A percentile compares a stretch with the other conserved stretches of the same genome.
phyloP scores from a whole-genome alignment of 2,888 invertebrate genomes.

The Lithophane ornitopus region DNA sequence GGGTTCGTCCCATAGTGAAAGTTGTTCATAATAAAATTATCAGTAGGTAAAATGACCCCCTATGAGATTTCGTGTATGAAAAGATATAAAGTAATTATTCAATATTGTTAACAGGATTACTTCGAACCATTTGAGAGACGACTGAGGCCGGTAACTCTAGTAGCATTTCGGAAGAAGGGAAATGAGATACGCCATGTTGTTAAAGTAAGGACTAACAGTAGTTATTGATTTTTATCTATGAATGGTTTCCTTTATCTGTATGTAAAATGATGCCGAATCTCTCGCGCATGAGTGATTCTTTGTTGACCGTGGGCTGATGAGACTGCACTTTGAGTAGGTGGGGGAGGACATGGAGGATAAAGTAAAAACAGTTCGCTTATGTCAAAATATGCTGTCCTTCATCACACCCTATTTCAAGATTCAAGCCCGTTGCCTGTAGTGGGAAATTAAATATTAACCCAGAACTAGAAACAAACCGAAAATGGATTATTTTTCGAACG shows the following conservation, averaged over 20 bases:
- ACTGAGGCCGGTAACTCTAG: conserved; percentile 78
- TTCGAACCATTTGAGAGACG: conserved; percentile 83
- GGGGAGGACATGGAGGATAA: neutral
- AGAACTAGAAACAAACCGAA: neutral
- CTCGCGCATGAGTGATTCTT: neutral
- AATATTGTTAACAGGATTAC: conserved; percentile 65
- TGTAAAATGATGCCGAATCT: neutral
- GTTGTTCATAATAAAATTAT: too few relatives aligned
- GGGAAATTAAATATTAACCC: neutral
- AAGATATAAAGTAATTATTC: too few relatives aligned
- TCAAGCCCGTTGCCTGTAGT: neutral
- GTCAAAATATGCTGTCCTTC: neutral
- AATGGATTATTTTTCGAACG: neutral
- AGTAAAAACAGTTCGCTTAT: neutral
- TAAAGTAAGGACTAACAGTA: conserved; percentile 56
- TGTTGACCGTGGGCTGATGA: neutral
- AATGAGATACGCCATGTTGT: conserved; percentile 66
- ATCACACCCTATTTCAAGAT: neutral
- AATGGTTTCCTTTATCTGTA: neutral
- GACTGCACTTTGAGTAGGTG: neutral
- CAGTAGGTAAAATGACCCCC: too few relatives aligned
- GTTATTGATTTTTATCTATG: neutral
- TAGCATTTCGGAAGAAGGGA: conserved; percentile 79
- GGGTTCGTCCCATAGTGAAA: too few relatives aligned
- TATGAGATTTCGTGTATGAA: too few relatives aligned